Conservation (phyloP, 2,888 invertebrate genomes). For the Pollenia angustigena region DNA sequence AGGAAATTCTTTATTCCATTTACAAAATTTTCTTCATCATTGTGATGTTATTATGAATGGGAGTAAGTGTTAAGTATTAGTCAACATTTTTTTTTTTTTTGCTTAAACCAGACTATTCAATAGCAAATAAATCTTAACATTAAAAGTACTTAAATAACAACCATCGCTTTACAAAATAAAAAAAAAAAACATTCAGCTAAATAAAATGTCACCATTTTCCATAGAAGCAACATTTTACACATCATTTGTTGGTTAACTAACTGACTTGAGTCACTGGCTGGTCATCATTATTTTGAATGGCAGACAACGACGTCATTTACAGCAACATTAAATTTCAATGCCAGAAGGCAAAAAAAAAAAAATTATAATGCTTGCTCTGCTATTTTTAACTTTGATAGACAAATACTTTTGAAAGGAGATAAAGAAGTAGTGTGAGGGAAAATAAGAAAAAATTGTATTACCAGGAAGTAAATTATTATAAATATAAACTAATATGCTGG, state of each 20-base stretch:
- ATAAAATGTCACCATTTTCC: slow-evolving; percentile 5
- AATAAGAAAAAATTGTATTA: not conserved
- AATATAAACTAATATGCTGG: not conserved
- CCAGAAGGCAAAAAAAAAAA: slow-evolving; percentile 22
- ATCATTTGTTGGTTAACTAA: slow-evolving; percentile 8
- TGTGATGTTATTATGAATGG: not conserved
- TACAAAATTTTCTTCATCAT: not conserved
- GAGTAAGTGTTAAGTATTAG: slow-evolving; percentile 2
- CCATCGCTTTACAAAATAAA: slow-evolving; percentile 29
- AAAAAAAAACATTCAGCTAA: not conserved
- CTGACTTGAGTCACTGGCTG: slow-evolving; percentile 12
- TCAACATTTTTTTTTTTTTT: not conserved
- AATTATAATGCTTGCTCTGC: not conserved
- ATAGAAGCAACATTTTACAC: slow-evolving; percentile 9
- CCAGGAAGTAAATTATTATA: slow-evolving; percentile 21
- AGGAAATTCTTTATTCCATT: not conserved
- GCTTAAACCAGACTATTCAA: not conserved
- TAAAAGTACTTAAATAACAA: slow-evolving; percentile 22
- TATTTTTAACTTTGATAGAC: not conserved
- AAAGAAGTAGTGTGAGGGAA: not conserved
- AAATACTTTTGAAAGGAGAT: not conserved
- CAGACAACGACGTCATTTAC: slow-evolving; percentile 10
- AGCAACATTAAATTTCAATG: slow-evolving; percentile 22
- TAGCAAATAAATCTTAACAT: not conserved
- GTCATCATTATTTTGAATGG: slow-evolving; percentile 7